Evolutionary conservation across 2,797 vertebrate genomes (phyloP).

Genomic region (Pseudochromis fuscus): DNA sequence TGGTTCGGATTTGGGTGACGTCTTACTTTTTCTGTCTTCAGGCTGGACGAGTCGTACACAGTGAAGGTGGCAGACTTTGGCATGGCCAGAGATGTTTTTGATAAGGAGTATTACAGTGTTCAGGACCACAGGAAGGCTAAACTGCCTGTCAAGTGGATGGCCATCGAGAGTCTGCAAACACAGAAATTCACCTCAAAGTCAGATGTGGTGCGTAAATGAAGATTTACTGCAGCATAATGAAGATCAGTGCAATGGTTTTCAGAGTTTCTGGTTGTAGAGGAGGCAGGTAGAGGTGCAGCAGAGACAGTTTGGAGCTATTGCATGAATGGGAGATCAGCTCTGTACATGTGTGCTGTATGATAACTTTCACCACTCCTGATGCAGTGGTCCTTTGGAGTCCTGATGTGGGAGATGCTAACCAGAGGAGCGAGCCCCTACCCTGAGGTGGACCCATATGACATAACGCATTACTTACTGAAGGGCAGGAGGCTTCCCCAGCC

Average conservation of each 20-base stretch:
- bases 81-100: constrained; percentile 94
- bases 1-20: background rate
- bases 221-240: background rate
- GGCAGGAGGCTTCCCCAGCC: constrained; percentile 95
- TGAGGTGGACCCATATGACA: constrained; percentile 95
- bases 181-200: constrained; percentile 98
- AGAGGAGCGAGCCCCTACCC: constrained; percentile 94
- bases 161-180: constrained; percentile 95
- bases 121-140: constrained; percentile 90
- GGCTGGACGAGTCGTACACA: constrained; percentile 94
- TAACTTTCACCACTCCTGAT: constrained; percentile 15
- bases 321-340: background rate
- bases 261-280: background rate
- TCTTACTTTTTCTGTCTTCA: constrained; percentile 57
- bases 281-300: no score
- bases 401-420: constrained; percentile 98
- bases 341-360: background rate
- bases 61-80: constrained; percentile 99
- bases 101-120: constrained; percentile 98
- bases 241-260: background rate
- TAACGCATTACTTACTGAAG: constrained; percentile 89
- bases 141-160: constrained; percentile 99
- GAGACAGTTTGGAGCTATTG: background rate
- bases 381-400: constrained; percentile 98
- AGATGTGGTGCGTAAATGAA: constrained; percentile 88